Base-by-base conservation (phyloP, 92 coral and sea anemone species). In the Paragorgia papillata region DNA sequence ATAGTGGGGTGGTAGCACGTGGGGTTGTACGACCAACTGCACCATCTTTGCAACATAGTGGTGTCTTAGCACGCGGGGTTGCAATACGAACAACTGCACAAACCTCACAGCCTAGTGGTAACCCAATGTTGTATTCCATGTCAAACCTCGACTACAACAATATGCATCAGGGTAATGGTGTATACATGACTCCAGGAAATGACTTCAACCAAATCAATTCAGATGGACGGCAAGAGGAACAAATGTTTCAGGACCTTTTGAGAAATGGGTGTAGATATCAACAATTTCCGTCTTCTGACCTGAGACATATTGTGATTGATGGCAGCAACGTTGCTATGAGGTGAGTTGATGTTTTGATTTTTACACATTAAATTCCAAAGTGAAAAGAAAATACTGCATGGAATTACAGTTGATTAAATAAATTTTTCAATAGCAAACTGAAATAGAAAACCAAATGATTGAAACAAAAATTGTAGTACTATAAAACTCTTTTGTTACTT, bases 321-420 rank as follows among this genome's bases (percentile, higher is more conserved):
- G 99, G 99, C 9, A 95, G 99, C 43, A 95, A 95, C 78, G 99
- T 95, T 57, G 99, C 99, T 1, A 95, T 95, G 99, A 95, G 99
- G 99, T 95, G 59, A 55, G 83, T 56, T 26, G 19, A 13, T 1
- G 24, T 28, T 43, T 29, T 67, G 31, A 49, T 18, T 54, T 29
- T 3, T 65, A 6, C 5, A 4, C 5, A 37, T 12, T 37, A 30
- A 7, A 7, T 55, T 12, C 10, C 61, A 55, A 2, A 5, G 19
- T 17, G 9, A 19, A 12, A 21, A 12, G 22, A 21, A 12, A 27
- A 19, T 12, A 55, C 10, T 27, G n/a, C n/a, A n/a, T n/a, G n/a
- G n/a, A n/a, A n/a, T n/a, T n/a, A n/a, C n/a, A n/a, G n/a, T n/a
- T n/a, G n/a, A n/a, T n/a, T n/a, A n/a, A n/a, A n/a, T n/a, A n/a